These are phyloP conservation scores for Columbina picui DNA, from an alignment of 2,113 vertebrate genomes.

Conservation along the genomic window DNA sequence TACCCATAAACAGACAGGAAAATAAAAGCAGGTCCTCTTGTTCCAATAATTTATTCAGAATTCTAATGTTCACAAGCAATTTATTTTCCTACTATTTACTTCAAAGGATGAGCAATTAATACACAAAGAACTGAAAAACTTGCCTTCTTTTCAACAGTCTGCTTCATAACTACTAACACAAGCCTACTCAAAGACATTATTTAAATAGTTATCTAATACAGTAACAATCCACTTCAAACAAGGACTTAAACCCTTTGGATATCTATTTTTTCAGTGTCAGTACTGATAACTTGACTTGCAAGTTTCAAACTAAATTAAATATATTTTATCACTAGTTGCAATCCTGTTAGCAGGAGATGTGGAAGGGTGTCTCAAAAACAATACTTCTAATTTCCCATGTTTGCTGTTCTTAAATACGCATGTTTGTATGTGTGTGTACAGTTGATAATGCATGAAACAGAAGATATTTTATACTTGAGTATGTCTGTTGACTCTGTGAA, in stretches of 20 bases:
- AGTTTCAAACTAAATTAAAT: not conserved
- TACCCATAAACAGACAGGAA: not conserved
- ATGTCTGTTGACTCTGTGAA: not conserved
- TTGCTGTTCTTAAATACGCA: not conserved
- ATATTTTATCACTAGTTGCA: not conserved
- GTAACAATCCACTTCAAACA: not conserved
- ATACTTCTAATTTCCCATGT: not conserved
- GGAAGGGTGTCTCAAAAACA: not conserved
- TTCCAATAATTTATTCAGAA: not conserved
- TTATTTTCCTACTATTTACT: not conserved
- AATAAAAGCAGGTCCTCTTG: not conserved
- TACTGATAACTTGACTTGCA: not conserved
- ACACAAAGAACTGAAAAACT: not conserved
- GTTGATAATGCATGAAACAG: not conserved
- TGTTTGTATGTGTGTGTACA: not conserved
- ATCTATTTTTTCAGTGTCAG: accelerated
- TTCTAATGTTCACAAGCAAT: not conserved
- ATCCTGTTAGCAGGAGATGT: not conserved
- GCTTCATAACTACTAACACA: not conserved
- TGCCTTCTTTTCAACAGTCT: not conserved
- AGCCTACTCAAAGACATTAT: not conserved
- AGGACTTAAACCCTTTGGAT: not conserved
- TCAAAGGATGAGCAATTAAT: not conserved
- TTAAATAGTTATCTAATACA: not conserved
- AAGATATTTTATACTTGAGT: not conserved